Evolutionary conservation across 30 jellyfish, hydroid and myxozoan genomes (phyloP), one percentile per base, ranked within the genome.

Genomic region (Hydra vulgaris): DNA sequence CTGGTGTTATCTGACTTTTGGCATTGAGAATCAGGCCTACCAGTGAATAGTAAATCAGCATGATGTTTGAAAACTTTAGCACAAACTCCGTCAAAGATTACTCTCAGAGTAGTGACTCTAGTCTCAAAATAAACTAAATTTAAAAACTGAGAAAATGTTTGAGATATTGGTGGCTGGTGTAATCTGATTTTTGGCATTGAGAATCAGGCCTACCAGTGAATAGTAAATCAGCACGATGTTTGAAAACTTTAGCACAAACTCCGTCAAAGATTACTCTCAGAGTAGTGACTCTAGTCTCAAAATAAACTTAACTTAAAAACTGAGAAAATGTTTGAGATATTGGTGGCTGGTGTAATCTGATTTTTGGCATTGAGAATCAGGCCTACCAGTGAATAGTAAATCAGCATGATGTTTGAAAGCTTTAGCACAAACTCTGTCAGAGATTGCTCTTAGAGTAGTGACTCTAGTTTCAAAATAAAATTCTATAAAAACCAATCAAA

Each of bases 221-320:
- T 79, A 84, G 71, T 76, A 80, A 72, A 70, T 56, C 81, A 73
- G 8, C 21, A 83, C 71, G 24, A 12, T 88, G 95, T 88, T 70
- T 88, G 96, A 88, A 86, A 66, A 82, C 89, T 88, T 82, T 82
- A 90, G 97, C 97, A 90, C 97, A 25, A 80, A 66, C 94, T 86
- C 74, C 25, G 15, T 66, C 83, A 85, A 21, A 18, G 80, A 74
- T 26, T 56, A 21, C 75, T 73, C 69, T 52, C 82, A 70, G 78
- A 92, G 89, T 23, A 81, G 97, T 90, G 97, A 90, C 97, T 90
- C 97, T 90, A 88, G 84, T 89, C 88, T 90, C 97, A 88, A 82
- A 26, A 17, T n/a, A 25, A 26, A 21, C 26, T 78, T 8, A 16
- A 1, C 3, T 40, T 7, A 25, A 73, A 12, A 15, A 21, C 17